A percentile compares a stretch with the other conserved stretches of the same genome.
phyloP scores from a whole-genome alignment of 2,797 vertebrate species.

The Siniperca undulata region DNA sequence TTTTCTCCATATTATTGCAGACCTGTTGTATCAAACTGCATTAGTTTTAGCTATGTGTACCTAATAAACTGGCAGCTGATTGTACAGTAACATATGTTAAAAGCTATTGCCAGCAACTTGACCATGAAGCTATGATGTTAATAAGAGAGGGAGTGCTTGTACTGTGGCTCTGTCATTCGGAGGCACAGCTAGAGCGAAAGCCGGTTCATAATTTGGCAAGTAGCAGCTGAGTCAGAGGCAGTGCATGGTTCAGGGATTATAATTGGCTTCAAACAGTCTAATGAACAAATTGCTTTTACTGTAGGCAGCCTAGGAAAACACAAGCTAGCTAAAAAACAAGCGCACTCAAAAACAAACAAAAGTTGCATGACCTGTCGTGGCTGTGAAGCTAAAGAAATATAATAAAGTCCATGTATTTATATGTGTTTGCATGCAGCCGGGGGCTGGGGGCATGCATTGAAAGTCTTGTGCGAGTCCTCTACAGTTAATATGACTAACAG shows the following conservation, averaged over 20 bases:
- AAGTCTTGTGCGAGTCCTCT: neutral
- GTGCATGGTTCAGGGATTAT: constrained; percentile 45
- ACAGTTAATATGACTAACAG: neutral
- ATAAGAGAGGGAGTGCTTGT: constrained; percentile 13
- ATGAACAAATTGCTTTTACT: constrained; percentile 19
- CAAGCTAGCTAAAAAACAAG: neutral
- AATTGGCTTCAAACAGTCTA: constrained; percentile 46
- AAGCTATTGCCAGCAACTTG: neutral
- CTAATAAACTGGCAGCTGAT: neutral
- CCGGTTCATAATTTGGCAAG: constrained; percentile 37
- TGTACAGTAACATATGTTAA: neutral
- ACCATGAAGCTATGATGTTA: constrained; percentile 1
- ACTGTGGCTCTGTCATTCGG: constrained; percentile 2
- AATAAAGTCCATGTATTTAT: neutral
- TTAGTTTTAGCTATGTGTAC: neutral
- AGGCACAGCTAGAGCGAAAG: constrained; percentile 30
- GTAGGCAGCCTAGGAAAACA: constrained; percentile 10
- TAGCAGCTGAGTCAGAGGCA: constrained; percentile 48
- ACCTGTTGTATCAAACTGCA: neutral
- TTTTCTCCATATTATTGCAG: neutral
- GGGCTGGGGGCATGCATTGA: neutral
- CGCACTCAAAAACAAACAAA: neutral
- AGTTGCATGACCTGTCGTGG: neutral
- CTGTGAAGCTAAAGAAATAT: neutral
- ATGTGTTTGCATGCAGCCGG: neutral